Percentiles rank a stretch among this genome's conserved stretches.
phyloP scores from a whole-genome alignment of 1,140 invertebrate genomes.

The Dufourea novaeangliae region DNA sequence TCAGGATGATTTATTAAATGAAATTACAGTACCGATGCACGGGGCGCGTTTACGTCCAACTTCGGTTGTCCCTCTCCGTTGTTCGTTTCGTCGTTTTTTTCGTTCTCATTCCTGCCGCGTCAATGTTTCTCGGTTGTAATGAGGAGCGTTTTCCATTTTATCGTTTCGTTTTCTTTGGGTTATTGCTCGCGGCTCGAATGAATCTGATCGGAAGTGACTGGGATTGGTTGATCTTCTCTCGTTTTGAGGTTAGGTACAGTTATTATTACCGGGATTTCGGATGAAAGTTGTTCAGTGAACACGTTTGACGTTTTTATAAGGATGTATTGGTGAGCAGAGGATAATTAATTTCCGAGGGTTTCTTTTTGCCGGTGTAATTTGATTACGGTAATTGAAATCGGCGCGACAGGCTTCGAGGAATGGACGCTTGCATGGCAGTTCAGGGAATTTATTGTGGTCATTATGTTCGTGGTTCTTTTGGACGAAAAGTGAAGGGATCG shows the following conservation, averaged over 20 bases:
- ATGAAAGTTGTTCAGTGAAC: too few species aligned
- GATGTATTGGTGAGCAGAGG: neutral
- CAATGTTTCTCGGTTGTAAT: constrained; percentile 8
- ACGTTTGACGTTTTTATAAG: neutral
- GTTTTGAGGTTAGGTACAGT: neutral
- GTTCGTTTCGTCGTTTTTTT: neutral
- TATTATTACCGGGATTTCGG: too few species aligned
- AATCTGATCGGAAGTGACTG: neutral
- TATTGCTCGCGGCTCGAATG: neutral
- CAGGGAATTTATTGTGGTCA: constrained; percentile 1
- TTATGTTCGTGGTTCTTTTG: neutral
- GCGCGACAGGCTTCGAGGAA: neutral
- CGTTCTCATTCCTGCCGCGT: neutral
- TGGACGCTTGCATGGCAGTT: neutral
- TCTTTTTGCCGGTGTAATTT: neutral
- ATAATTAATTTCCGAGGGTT: neutral
- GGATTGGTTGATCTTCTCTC: neutral
- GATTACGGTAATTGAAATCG: neutral
- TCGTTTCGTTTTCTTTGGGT: neutral
- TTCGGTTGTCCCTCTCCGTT: neutral
- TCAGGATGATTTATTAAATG: constrained; percentile 67
- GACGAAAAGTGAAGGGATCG: too few species aligned
- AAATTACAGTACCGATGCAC: constrained; percentile 65
- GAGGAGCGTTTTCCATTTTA: neutral
- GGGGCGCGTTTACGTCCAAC: constrained; percentile 22